These are phyloP conservation scores for Ifrita kowaldi DNA, from an alignment of 2,113 vertebrate genomes.

Conservation along the genomic window DNA sequence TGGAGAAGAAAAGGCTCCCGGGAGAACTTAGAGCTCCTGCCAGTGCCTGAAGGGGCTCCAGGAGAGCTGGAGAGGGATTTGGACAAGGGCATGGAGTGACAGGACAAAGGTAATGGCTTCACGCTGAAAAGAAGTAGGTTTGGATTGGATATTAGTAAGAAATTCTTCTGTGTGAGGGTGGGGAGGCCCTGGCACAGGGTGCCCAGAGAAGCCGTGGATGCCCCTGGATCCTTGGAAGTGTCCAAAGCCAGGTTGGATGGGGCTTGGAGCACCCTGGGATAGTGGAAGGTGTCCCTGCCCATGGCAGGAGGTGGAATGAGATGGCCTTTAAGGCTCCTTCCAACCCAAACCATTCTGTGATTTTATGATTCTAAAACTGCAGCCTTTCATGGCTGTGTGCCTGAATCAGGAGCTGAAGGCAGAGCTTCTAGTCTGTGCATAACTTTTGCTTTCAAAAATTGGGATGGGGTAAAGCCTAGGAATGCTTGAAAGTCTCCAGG, in stretches of 20 bases:
- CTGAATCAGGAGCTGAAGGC: not conserved
- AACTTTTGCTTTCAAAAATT: not conserved
- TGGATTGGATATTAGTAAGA: not conserved
- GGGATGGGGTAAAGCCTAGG: not conserved
- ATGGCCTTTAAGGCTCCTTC: not conserved
- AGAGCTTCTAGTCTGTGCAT: not conserved
- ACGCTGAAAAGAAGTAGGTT: not conserved
- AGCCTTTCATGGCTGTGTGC: not conserved
- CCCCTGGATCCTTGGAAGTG: not conserved
- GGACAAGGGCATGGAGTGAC: not conserved
- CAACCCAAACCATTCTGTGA: not conserved
- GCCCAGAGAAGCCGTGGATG: not conserved
- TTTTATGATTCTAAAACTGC: not conserved
- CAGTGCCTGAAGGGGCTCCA: not conserved
- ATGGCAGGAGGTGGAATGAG: fast-evolving
- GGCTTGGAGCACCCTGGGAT: fast-evolving
- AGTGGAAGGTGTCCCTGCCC: not conserved
- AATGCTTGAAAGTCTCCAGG: not conserved
- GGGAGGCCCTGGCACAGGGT: fast-evolving
- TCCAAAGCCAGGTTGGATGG: fast-evolving
- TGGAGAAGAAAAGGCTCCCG: not conserved
- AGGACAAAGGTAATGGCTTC: not conserved
- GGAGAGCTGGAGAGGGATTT: not conserved
- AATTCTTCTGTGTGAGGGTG: not conserved
- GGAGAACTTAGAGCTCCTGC: not conserved